phyloP scores from a whole-genome alignment of 2,888 invertebrate genomes.

The Hanleya hanleyi region DNA sequence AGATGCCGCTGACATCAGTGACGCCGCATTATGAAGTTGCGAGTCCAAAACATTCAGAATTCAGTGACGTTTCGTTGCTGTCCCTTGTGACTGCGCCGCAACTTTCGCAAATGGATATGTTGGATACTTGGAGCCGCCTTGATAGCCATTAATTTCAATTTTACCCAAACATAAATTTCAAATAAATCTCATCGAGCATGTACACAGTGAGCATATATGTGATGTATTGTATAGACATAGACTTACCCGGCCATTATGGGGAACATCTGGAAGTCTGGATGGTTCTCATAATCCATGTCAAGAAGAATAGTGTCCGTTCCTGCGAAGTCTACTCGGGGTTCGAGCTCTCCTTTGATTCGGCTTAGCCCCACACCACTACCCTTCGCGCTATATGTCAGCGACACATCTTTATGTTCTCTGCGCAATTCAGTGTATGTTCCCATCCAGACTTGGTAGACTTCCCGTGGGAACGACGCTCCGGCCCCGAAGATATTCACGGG shows the following conservation, averaged over 20 bases:
- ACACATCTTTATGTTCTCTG: constrained; percentile 6
- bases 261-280: constrained; percentile 43
- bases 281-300: constrained; percentile 24
- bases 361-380: constrained; percentile 37
- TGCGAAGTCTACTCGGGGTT: constrained; percentile 35
- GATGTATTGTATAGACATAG: no score
- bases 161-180: no score
- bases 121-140: no score
- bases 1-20: no score
- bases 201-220: no score
- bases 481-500: constrained; percentile 35
- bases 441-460: constrained; percentile 42
- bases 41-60: no score
- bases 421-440: constrained; percentile 31
- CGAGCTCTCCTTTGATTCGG: constrained; percentile 24
- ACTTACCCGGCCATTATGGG: constrained; percentile 47
- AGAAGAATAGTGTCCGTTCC: constrained; percentile 40
- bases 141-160: no score
- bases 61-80: no score
- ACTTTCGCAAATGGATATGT: no score
- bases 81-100: no score
- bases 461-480: constrained; percentile 44
- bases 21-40: no score
- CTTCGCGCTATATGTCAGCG: constrained; percentile 32
- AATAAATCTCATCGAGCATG: no score